phyloP scores from a whole-genome alignment of 2,113 vertebrate genomes.

The Orycteropus afer region DNA sequence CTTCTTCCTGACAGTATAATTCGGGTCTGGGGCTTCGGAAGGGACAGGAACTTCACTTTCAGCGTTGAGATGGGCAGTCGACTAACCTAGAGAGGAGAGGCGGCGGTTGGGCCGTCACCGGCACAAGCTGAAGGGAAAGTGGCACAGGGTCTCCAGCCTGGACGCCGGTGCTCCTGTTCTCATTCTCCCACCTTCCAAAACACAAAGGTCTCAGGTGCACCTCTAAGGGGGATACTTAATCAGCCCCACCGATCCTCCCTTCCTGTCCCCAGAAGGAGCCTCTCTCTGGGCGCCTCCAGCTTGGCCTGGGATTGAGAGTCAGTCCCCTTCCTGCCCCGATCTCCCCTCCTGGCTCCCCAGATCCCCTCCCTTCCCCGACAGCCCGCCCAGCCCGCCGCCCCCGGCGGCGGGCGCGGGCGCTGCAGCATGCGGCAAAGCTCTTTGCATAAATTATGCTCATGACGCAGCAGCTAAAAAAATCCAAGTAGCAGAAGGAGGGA shows the following conservation, averaged over 20 bases:
- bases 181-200: neutral
- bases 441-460: conserved; percentile 99
- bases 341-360: conserved; percentile 33
- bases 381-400: conserved; percentile 69
- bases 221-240: too few relatives aligned
- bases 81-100: neutral
- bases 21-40: neutral
- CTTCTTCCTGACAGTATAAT: neutral
- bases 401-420: conserved; percentile 74
- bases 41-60: conserved; percentile 5
- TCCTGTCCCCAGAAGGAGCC: neutral
- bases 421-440: conserved; percentile 90
- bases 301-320: neutral
- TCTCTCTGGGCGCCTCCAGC: neutral
- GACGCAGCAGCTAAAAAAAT: conserved; percentile 97
- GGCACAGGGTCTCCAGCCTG: neutral
- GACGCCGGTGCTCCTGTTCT: neutral
- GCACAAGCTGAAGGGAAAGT: neutral
- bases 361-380: conserved; percentile 85
- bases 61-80: neutral
- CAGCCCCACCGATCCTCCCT: neutral
- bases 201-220: neutral
- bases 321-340: neutral
- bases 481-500: conserved; percentile 85
- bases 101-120: neutral